Evolutionary conservation across 2,113 vertebrate species (phyloP), one percentile per base, ranked within the genome.

Genomic region (Seriola rivoliana): DNA sequence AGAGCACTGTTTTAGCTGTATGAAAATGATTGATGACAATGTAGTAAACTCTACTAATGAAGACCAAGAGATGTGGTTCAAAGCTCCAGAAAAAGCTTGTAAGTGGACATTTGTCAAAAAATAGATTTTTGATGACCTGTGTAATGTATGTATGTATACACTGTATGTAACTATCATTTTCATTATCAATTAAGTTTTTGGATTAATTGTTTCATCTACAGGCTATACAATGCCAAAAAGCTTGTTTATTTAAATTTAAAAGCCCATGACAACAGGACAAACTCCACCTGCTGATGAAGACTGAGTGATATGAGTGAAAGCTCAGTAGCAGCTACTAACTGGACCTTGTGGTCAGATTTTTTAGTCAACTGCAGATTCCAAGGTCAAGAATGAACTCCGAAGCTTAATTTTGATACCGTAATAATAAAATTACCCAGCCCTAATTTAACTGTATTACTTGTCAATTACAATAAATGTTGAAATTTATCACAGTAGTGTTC

Each of bases 401-500:
- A n/a, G 7, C 52, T 46, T 5, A 19, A 32, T 21, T n/a, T 29
- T 38, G 36, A 16, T 14, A 48, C 16, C 5, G 58, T 55, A 3
- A 59, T 58, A 46, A 57, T 17, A 32, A 71, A 34, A 10, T 52
- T 46, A 42, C 34, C 14, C 44, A 52, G 34, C 21, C 4, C n/a
- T 8, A 48, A 71, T 68, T 42, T 62, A 40, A 62, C 16, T 14
- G 65, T 58, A 23, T 46, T 42, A 46, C 10, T 44, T 62, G 23
- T 36, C 9, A 14, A 10, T 38, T 36, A 48, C 44, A 66, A 54
- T 76, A 73, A 59, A 82, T 64, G 55, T 14, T 29, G 6, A 23
- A 14, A 32, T 71, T 6, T 38, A 40, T 55, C 44, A 36, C 69
- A 14, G 85, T 0, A 8, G 2, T 52, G 9, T 57, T 62, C 29